Percentiles rank a stretch among this genome's conserved stretches.
Conservation (phyloP, 2,113 vertebrate species). For the Penelope pileata region DNA sequence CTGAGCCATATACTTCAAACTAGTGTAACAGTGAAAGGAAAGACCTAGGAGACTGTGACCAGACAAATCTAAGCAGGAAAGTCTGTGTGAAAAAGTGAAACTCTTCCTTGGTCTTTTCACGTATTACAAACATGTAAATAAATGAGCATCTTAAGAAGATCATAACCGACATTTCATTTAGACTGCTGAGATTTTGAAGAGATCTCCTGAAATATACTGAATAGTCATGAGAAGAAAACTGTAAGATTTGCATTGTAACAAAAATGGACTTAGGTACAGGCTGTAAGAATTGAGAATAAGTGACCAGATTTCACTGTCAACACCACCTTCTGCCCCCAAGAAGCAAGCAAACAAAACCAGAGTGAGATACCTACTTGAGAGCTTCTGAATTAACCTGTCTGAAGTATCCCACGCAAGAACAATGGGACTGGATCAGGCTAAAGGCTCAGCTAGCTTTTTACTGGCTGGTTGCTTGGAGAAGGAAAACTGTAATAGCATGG, state of each 20-base stretch:
- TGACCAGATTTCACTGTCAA: background rate
- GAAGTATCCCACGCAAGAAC: background rate
- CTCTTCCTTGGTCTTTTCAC: background rate
- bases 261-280: background rate
- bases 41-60: background rate
- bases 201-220: background rate
- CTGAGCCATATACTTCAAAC: background rate
- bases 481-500: background rate
- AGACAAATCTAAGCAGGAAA: background rate
- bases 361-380: background rate
- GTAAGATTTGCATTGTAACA: background rate
- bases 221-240: background rate
- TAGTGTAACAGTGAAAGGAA: background rate
- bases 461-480: background rate
- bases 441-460: background rate
- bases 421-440: background rate
- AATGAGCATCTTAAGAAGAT: background rate
- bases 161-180: background rate
- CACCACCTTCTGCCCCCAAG: accelerated
- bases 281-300: background rate
- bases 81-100: background rate
- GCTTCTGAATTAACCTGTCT: background rate
- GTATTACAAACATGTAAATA: background rate
- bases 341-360: background rate
- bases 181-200: background rate